phyloP scores from a whole-genome alignment of 2,888 invertebrate species.

The Luffia ferchaultella region DNA sequence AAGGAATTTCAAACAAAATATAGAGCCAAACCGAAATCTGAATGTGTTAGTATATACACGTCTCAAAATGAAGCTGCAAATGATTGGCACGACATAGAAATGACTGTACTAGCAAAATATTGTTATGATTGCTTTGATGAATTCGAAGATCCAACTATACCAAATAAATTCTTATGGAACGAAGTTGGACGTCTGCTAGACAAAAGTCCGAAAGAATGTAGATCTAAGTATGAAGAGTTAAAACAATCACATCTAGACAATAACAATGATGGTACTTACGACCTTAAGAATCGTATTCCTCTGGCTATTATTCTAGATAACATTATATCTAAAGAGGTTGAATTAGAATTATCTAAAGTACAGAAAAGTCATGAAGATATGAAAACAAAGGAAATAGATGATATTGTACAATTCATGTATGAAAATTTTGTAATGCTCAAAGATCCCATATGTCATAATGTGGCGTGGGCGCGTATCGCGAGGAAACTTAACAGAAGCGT shows the following conservation, averaged over 20 bases:
- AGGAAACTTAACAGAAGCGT: constrained; percentile 28
- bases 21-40: constrained; percentile 5
- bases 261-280: constrained; percentile 30
- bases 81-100: constrained; percentile 39
- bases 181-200: constrained; percentile 46
- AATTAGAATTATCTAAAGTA: constrained; percentile 15
- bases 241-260: constrained; percentile 31
- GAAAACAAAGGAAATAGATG: constrained; percentile 31
- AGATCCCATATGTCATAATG: constrained; percentile 40
- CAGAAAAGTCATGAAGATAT: constrained; percentile 20
- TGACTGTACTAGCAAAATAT: constrained; percentile 44
- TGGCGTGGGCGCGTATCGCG: constrained; percentile 37
- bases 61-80: not conserved
- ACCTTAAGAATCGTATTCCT: constrained; percentile 29
- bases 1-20: constrained; percentile 35
- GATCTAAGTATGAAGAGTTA: constrained; percentile 31
- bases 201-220: constrained; percentile 36
- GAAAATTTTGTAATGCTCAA: constrained; percentile 44
- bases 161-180: constrained; percentile 47
- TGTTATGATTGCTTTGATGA: constrained; percentile 48
- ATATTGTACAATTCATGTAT: constrained; percentile 39
- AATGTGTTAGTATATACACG: not conserved
- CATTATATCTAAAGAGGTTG: constrained; percentile 38
- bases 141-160: constrained; percentile 45
- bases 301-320: constrained; percentile 41